Conservation (phyloP, 2,888 invertebrate genomes). For the Isotomurus palustris region DNA sequence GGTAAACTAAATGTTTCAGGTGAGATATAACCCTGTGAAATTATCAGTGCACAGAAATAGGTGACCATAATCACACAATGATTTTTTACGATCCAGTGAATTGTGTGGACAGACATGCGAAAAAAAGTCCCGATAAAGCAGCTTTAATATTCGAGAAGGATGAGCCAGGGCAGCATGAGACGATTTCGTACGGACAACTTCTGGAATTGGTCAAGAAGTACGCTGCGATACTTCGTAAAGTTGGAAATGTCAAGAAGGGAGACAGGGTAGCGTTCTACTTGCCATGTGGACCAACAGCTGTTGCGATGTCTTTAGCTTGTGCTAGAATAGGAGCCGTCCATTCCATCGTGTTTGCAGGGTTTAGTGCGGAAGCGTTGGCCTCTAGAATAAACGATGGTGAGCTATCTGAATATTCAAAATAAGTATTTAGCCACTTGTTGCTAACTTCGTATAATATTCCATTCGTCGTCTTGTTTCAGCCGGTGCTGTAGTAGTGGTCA, state of each 20-base stretch:
- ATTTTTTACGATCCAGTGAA: conserved; percentile 28
- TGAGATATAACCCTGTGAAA: conserved; percentile 10
- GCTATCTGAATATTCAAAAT: neutral
- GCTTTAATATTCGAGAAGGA: conserved; percentile 55
- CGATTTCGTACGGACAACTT: conserved; percentile 45
- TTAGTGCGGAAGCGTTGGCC: conserved; percentile 53
- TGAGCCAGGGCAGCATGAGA: conserved; percentile 52
- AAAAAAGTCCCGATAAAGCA: conserved; percentile 40
- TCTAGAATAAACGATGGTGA: conserved; percentile 52
- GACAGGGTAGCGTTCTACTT: conserved; percentile 54
- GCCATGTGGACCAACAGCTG: conserved; percentile 52
- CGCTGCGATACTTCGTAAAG: conserved; percentile 36
- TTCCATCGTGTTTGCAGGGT: conserved; percentile 55
- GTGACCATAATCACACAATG: neutral
- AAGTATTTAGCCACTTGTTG: neutral
- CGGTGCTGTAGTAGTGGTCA: conserved; percentile 52
- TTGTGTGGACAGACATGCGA: conserved; percentile 43
- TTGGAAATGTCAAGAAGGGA: conserved; percentile 50
- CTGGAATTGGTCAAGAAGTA: conserved; percentile 33
- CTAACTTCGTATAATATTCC: neutral
- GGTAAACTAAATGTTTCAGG: conserved; percentile 44
- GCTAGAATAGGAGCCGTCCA: conserved; percentile 55
- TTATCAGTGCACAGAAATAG: neutral
- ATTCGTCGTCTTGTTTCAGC: conserved; percentile 47
- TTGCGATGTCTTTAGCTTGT: conserved; percentile 54